Percentiles rank a stretch among this genome's conserved stretches.
Evolutionary conservation across 2,113 vertebrate genomes (phyloP).

Genomic region (Gnathonemus echidnorhynchus): DNA sequence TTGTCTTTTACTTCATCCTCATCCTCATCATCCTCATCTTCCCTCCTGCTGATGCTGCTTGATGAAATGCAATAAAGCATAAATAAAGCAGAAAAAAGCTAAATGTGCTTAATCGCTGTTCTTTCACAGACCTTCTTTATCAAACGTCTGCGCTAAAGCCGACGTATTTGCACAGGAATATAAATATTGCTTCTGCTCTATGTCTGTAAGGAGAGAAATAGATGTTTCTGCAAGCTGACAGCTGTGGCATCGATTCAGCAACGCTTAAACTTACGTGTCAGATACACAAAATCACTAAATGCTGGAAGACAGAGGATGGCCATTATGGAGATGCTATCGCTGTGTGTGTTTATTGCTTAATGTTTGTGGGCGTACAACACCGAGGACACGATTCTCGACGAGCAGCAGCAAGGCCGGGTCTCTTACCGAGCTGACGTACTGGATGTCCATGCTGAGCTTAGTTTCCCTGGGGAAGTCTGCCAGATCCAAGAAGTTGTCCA

Average conservation of each 20-base stretch:
- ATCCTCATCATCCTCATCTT: not conserved
- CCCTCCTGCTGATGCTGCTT: not conserved
- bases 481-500: slow-evolving; percentile 98
- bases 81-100: not conserved
- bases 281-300: not conserved
- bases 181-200: not conserved
- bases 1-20: not conserved
- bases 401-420: not conserved
- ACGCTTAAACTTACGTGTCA: not conserved
- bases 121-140: not conserved
- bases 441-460: slow-evolving; percentile 88
- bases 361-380: not conserved
- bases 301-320: not conserved
- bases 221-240: not conserved
- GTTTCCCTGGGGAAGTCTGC: slow-evolving; percentile 95
- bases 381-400: not conserved
- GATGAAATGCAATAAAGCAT: not conserved
- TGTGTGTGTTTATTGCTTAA: not conserved
- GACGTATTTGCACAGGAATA: not conserved
- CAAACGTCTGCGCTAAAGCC: not conserved
- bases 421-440: slow-evolving; percentile 95
- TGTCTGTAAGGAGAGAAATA: not conserved
- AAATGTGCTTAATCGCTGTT: not conserved
- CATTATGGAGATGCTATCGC: not conserved
- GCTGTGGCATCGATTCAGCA: slow-evolving; percentile 12